phyloP scores from a whole-genome alignment of 1,140 invertebrate species.

The Anoplophora glabripennis region DNA sequence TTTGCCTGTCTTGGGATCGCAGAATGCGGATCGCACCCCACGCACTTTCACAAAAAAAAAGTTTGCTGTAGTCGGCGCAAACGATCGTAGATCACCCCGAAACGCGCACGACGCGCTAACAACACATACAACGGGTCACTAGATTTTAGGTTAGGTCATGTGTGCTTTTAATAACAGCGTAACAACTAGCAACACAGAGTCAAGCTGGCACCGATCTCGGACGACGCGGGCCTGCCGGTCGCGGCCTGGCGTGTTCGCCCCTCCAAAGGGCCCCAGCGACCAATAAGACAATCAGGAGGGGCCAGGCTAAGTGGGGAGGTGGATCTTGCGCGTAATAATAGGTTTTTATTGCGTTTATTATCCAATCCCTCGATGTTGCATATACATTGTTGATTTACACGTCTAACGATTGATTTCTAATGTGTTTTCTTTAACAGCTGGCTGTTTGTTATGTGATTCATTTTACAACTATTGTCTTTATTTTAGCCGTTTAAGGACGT shows the following conservation, averaged over 20 bases:
- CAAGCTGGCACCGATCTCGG: conserved; percentile 13
- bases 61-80: conserved; percentile 2
- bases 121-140: conserved; percentile 7
- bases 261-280: neutral
- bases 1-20: conserved; percentile 62
- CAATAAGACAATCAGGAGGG: conserved; percentile 41
- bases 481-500: too few species aligned
- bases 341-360: conserved; percentile 47
- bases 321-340: conserved; percentile 45
- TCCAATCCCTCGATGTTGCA: conserved; percentile 43
- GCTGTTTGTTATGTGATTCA: too few species aligned
- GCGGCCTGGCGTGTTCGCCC: conserved; percentile 16
- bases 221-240: conserved; percentile 10
- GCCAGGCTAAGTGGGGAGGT: conserved; percentile 40
- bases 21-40: conserved; percentile 46
- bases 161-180: too few species aligned
- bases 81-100: conserved; percentile 13
- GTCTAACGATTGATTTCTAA: too few species aligned
- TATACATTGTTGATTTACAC: conserved; percentile 34
- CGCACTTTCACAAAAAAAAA: conserved; percentile 29
- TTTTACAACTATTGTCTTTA: too few species aligned
- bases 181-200: neutral
- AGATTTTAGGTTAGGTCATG: conserved; percentile 14
- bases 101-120: conserved; percentile 3
- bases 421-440: too few species aligned